Conservation (phyloP, 1,140 invertebrate genomes). For the Drosophila subpulchrella region DNA sequence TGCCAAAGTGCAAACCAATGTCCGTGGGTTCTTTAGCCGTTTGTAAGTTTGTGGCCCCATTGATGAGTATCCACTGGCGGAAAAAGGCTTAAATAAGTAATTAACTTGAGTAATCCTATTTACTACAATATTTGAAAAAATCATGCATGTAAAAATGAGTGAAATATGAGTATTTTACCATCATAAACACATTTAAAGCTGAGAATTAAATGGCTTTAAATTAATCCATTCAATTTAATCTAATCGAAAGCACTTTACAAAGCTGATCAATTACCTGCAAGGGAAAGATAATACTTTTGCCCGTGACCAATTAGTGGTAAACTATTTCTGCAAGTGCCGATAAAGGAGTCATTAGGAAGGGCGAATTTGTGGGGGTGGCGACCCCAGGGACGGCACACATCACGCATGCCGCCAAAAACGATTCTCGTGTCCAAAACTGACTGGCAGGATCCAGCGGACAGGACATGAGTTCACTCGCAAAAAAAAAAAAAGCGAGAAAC, state of each 20-base stretch:
- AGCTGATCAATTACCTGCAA: too few relatives aligned
- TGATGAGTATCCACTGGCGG: conserved; percentile 12
- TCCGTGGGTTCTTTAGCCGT: conserved; percentile 10
- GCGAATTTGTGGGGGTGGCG: neutral
- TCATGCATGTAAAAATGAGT: too few relatives aligned
- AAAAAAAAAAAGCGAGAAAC: neutral
- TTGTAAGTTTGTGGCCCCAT: conserved; percentile 34
- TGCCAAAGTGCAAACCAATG: conserved; percentile 47
- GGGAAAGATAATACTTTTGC: neutral
- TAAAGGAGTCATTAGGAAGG: neutral
- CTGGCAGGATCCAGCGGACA: conserved; percentile 26
- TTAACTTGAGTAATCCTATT: too few relatives aligned
- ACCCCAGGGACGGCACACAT: conserved; percentile 7
- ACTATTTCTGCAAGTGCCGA: conserved; percentile 1
- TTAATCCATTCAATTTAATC: too few relatives aligned
- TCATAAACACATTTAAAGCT: too few relatives aligned
- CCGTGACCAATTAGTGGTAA: neutral
- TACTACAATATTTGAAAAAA: too few relatives aligned
- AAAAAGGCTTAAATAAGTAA: neutral
- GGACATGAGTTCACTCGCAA: conserved; percentile 18
- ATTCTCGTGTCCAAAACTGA: conserved; percentile 53
- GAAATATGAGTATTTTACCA: too few relatives aligned
- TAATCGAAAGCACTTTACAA: too few relatives aligned
- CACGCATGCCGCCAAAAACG: conserved; percentile 52
- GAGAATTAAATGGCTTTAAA: too few relatives aligned